phyloP scores from a whole-genome alignment of 2,888 invertebrate genomes.

The Heliconius ismenius region DNA sequence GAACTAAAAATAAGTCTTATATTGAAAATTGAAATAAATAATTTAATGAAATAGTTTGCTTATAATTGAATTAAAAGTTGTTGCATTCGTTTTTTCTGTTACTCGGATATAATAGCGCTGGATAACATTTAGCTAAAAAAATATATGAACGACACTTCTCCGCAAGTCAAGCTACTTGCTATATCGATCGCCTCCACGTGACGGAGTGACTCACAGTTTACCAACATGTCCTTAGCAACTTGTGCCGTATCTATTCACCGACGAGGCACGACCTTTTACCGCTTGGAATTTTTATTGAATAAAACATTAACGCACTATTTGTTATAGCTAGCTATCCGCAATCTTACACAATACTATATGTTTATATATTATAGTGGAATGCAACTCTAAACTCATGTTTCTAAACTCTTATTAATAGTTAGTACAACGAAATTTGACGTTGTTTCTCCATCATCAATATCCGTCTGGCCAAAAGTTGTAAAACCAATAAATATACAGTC shows the following conservation, averaged over 20 bases:
- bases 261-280: constrained; percentile 40
- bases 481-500: constrained; percentile 39
- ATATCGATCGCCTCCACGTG: constrained; percentile 38
- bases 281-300: constrained; percentile 45
- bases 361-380: neutral
- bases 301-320: constrained; percentile 41
- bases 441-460: constrained; percentile 41
- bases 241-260: constrained; percentile 32
- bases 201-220: constrained; percentile 39
- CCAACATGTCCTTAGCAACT: constrained; percentile 36
- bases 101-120: neutral
- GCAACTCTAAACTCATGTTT: constrained; percentile 26
- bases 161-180: constrained; percentile 9
- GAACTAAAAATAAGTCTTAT: too few relatives aligned
- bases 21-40: too few relatives aligned
- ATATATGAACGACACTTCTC: neutral
- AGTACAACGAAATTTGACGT: constrained; percentile 34
- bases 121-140: neutral
- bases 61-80: neutral
- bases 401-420: constrained; percentile 38
- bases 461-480: constrained; percentile 33
- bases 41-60: neutral
- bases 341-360: constrained; percentile 20
- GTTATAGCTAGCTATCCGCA: constrained; percentile 31
- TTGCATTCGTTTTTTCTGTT: neutral